These are phyloP conservation scores for Catocala sponsa DNA, from an alignment of 2,888 invertebrate species.

Conservation along the genomic window DNA sequence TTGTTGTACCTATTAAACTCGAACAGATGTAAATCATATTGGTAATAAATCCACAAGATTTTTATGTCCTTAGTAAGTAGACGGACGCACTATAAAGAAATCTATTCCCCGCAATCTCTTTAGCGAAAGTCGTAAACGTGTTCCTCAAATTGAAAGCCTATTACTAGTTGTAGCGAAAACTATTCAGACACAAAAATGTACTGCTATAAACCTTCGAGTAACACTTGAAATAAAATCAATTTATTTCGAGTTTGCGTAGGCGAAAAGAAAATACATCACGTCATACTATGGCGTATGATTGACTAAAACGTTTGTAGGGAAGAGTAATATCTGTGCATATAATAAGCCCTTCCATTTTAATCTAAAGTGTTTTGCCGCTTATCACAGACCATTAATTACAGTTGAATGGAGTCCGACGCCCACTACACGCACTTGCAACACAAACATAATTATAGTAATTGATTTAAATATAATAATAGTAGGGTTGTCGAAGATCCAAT, in stretches of 20 bases:
- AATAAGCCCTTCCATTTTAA: slow-evolving; percentile 76
- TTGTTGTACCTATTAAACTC: background rate
- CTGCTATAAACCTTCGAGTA: background rate
- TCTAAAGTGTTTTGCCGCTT: slow-evolving; percentile 83
- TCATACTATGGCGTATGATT: slow-evolving; percentile 55
- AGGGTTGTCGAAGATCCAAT: slow-evolving; percentile 68
- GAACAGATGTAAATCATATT: slow-evolving; percentile 1
- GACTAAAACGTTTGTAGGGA: slow-evolving; percentile 60
- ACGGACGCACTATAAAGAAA: slow-evolving; percentile 12
- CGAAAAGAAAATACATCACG: slow-evolving; percentile 32
- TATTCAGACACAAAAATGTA: slow-evolving; percentile 7
- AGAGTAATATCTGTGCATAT: slow-evolving; percentile 63
- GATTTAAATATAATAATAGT: slow-evolving; percentile 84
- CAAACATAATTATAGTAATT: slow-evolving; percentile 84
- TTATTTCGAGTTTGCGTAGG: slow-evolving; percentile 27
- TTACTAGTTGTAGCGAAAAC: slow-evolving; percentile 9
- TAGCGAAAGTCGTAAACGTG: slow-evolving; percentile 16
- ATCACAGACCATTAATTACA: slow-evolving; percentile 82
- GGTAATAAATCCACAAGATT: slow-evolving; percentile 4
- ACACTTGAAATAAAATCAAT: slow-evolving; percentile 13
- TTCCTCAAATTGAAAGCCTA: slow-evolving; percentile 16
- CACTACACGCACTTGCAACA: slow-evolving; percentile 63
- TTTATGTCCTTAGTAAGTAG: background rate
- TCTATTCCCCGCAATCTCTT: slow-evolving; percentile 14
- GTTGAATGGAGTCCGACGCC: slow-evolving; percentile 71